Conservation (phyloP, 2,113 vertebrate species). For the Xiphorhynchus elegans region DNA sequence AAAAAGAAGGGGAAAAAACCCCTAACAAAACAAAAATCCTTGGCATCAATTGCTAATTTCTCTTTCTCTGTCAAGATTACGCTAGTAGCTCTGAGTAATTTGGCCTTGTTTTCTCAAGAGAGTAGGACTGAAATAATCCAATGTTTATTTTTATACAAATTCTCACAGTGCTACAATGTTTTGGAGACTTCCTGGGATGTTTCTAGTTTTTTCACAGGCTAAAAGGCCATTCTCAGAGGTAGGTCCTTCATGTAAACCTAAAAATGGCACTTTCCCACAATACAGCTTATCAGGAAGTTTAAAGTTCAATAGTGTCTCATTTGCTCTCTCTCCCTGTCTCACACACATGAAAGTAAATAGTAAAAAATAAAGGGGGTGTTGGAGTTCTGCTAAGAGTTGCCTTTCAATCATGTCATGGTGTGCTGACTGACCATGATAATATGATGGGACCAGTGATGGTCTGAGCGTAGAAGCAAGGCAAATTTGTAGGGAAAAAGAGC, state of each 20-base stretch:
- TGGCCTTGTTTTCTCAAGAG: conserved; percentile 77
- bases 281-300: conserved; percentile 80
- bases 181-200: conserved; percentile 84
- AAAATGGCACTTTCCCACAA: conserved; percentile 89
- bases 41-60: conserved; percentile 77
- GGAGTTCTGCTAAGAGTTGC: conserved; percentile 42
- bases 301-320: conserved; percentile 79
- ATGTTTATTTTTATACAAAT: conserved; percentile 89
- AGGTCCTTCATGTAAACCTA: conserved; percentile 87
- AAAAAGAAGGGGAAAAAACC: not conserved
- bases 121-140: conserved; percentile 83
- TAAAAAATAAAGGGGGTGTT: conserved; percentile 66
- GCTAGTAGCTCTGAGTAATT: conserved; percentile 75
- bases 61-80: conserved; percentile 80
- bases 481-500: not conserved
- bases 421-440: not conserved
- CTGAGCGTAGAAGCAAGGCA: not conserved
- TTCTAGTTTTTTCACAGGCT: conserved; percentile 83
- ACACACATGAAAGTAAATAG: conserved; percentile 56
- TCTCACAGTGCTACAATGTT: conserved; percentile 84
- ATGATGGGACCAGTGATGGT: not conserved
- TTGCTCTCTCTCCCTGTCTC: conserved; percentile 53
- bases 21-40: conserved; percentile 20
- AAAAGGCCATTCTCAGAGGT: conserved; percentile 86
- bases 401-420: not conserved